Evolutionary conservation across 2,888 invertebrate genomes (phyloP).

Genomic region (Calameuta pallipes): DNA sequence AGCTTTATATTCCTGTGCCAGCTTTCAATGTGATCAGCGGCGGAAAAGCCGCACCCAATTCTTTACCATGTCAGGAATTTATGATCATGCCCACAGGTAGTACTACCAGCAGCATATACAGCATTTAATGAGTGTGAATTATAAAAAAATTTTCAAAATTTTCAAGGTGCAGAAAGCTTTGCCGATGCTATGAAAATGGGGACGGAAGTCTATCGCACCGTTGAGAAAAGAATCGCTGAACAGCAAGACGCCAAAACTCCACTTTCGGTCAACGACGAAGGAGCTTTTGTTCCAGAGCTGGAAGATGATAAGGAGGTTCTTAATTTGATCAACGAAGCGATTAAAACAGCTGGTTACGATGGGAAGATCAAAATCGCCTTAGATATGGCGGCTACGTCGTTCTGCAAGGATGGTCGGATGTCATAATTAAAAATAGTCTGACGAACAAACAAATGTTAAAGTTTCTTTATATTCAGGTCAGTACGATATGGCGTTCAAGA

Average conservation of each 20-base stretch:
- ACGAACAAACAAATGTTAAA: neutral
- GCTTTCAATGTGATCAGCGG: conserved; percentile 56
- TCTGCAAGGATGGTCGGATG: conserved; percentile 51
- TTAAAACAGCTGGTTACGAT: conserved; percentile 50
- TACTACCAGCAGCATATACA: neutral
- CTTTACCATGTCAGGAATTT: conserved; percentile 52
- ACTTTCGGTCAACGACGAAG: conserved; percentile 45
- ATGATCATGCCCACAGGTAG: conserved; percentile 54
- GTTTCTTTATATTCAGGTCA: conserved; percentile 33
- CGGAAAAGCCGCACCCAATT: conserved; percentile 49
- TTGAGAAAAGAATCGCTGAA: conserved; percentile 50
- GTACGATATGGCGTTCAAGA: conserved; percentile 57
- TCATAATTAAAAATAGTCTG: neutral
- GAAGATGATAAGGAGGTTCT: conserved; percentile 53
- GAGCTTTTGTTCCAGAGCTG: conserved; percentile 51
- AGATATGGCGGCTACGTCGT: conserved; percentile 52
- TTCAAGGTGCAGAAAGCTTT: conserved; percentile 53
- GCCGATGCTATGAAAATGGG: conserved; percentile 58
- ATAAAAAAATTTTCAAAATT: neutral
- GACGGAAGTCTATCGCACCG: conserved; percentile 46
- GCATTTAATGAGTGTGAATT: neutral
- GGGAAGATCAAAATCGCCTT: conserved; percentile 53
- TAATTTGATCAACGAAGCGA: conserved; percentile 46
- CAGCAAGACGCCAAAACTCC: conserved; percentile 45
- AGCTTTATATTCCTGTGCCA: conserved; percentile 54